A percentile compares a stretch with the other conserved stretches of the same genome.
phyloP scores from a whole-genome alignment of 2,797 vertebrate genomes.

The Lepus oiostolus region DNA sequence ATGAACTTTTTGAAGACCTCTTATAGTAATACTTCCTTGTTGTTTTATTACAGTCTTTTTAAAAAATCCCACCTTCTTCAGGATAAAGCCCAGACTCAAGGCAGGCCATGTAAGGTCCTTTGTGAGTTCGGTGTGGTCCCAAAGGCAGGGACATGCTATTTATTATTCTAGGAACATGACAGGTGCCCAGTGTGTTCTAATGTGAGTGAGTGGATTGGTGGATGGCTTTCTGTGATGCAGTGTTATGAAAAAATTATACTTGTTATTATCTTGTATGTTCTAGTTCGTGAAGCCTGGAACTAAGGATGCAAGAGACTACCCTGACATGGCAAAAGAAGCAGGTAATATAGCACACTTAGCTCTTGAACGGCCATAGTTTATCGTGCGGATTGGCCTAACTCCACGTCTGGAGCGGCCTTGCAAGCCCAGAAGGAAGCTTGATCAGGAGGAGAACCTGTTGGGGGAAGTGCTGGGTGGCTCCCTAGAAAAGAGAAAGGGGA shows the following conservation, averaged over 20 bases:
- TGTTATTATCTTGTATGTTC: slow-evolving; percentile 50
- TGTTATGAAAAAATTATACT: slow-evolving; percentile 31
- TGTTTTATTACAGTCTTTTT: background rate
- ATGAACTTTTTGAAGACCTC: too few relatives aligned
- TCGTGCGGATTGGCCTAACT: background rate
- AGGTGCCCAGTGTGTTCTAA: background rate
- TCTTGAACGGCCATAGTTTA: background rate
- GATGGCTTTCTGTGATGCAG: slow-evolving; percentile 45
- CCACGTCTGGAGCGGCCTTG: background rate
- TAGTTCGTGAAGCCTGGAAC: slow-evolving; percentile 94
- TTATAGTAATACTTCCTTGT: background rate
- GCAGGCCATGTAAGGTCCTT: background rate
- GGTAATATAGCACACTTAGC: slow-evolving; percentile 87
- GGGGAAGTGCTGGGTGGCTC: background rate
- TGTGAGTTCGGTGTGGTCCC: background rate
- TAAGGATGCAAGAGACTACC: slow-evolving; percentile 91
- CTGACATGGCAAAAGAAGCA: slow-evolving; percentile 97
- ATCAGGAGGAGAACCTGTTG: background rate
- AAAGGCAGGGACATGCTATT: background rate
- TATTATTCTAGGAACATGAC: background rate
- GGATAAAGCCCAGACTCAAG: background rate
- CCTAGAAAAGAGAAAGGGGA: background rate
- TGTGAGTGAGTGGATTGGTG: slow-evolving; percentile 16
- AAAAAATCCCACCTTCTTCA: background rate
- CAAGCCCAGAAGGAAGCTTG: background rate